Base-by-base conservation (phyloP, 2,113 vertebrate species). In the Oncorhynchus tshawytscha region DNA sequence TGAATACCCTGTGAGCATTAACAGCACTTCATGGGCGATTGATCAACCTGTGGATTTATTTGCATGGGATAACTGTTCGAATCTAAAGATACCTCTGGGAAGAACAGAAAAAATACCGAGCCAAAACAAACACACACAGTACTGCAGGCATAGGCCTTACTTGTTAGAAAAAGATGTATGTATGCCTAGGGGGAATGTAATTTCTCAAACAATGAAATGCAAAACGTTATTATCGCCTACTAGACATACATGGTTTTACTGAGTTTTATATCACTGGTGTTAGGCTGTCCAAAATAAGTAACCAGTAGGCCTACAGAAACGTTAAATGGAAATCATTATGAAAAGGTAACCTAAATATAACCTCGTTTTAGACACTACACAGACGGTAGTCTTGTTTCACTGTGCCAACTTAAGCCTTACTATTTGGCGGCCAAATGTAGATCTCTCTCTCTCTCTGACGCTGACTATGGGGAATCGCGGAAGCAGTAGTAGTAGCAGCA, bases 401-500 rank as follows among this genome's bases (percentile, higher is more conserved):
- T 54, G 16, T 54, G 51, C 51, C 15, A 54, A 54, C 16, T 18
- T 54, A 18, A 54, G 51, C 51, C 5, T 54, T 54, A 16, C 13
- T 16, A 54, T 54, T 18, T 18, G 51, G 51, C 15, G 16, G 51
- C 16, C 15, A 54, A 54, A 15, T 54, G 16, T 13, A 34, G 5
- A 27, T 15, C 85, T 45, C 39, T 45, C 24, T 45, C 24, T 24
- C 9, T 45, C 39, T 45, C 9, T 11, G 92, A 93, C 91, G 92
- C 91, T 93, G 92, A 93, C 92, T 91, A 80, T 89, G 90, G 90
- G 85, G 86, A 93, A 91, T 92, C 91, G 88, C 88, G 82, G 87
- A 82, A 86, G 88, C 86, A 81, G 82, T 45, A 45, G 39, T 11
- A 34, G 34, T 7, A 45, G 39, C 9, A 64, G 60, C n/a, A n/a